Evolutionary conservation across 2,797 vertebrate species (phyloP), one percentile per base, ranked within the genome.

Genomic region (Phrynocephalus vlangalii): DNA sequence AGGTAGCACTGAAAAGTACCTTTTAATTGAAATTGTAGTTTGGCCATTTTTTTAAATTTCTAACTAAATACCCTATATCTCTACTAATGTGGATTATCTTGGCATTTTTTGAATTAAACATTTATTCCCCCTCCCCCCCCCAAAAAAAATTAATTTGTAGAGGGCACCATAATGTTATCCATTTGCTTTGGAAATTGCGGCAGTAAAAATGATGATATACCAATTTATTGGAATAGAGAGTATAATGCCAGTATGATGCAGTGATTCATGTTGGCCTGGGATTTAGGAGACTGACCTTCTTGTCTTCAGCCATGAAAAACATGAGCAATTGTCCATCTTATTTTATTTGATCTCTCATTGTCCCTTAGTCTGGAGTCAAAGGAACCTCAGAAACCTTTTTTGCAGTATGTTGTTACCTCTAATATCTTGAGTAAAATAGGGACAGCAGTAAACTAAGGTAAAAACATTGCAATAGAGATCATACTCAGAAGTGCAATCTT

Each of bases 1-100:
- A 97, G 99, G 98, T 98, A 93, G 71, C 50, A 10, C 1, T 0
- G 26, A 63, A 38, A 1, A 6, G 18, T 63, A 63, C 18, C 60
- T 63, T 63, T 20, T 63, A 63, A 63, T 63, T 63, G 60, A 63
- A 63, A 63, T 20, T 63, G n/a, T 75, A 30, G 30, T n/a, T 83
- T 8, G n/a, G 44, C 24, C 38, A 8, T 26, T 56, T 70, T 70
- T 56, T 56, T 8, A n/a, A 68, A 60, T 13, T 63, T 80, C 20
- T 44, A 87, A 44, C 28, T 79, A 38, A 78, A 48, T 60, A 60
- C 7, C 13, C 28, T 26, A 5, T 28, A 28, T 79, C 50, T 60
- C 8, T 75, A 75, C 2, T 75, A 8, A 76, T 76, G 38, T 76
- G 73, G 38, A 18, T 44, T 11, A 10, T 11, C 38, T 24, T 38